phyloP scores from a whole-genome alignment of 2,797 vertebrate genomes.

The Sebastes diaconus region DNA sequence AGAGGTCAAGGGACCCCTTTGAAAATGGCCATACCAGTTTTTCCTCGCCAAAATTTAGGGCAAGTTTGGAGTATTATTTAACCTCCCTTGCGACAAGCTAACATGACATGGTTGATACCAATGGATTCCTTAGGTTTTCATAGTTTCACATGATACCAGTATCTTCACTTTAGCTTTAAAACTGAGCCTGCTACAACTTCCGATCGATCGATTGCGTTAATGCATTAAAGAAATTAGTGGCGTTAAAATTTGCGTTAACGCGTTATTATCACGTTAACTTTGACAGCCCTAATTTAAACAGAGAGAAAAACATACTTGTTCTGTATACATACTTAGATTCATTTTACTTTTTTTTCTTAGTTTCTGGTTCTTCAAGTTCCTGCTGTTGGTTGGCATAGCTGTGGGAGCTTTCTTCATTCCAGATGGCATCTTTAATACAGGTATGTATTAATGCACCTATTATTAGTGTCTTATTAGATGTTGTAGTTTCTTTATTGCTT shows the following conservation, averaged over 20 bases:
- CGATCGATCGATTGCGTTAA: rapidly evolving
- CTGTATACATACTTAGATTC: neutral
- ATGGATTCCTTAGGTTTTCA: no score
- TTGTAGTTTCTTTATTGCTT: neutral
- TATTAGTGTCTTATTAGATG: neutral
- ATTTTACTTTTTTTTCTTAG: conserved; percentile 59
- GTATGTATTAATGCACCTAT: conserved; percentile 59
- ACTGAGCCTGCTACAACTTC: no score
- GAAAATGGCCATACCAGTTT: no score
- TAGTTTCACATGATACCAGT: no score
- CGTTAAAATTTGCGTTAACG: no score
- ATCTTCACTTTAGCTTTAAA: no score
- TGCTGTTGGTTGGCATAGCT: conserved; percentile 87
- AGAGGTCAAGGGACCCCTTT: no score
- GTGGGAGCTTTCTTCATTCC: conserved; percentile 96
- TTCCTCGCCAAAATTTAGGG: rapidly evolving
- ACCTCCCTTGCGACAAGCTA: rapidly evolving
- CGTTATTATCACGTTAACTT: rapidly evolving
- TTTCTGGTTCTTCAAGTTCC: conserved; percentile 97
- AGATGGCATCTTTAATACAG: conserved; percentile 84
- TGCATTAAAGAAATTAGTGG: no score
- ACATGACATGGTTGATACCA: no score
- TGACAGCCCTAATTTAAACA: no score
- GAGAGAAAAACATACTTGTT: neutral
- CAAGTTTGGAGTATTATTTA: rapidly evolving